Evolutionary conservation across 2,888 invertebrate genomes (phyloP), one percentile per base, ranked within the genome.

Genomic region (Galerucella calmariensis): DNA sequence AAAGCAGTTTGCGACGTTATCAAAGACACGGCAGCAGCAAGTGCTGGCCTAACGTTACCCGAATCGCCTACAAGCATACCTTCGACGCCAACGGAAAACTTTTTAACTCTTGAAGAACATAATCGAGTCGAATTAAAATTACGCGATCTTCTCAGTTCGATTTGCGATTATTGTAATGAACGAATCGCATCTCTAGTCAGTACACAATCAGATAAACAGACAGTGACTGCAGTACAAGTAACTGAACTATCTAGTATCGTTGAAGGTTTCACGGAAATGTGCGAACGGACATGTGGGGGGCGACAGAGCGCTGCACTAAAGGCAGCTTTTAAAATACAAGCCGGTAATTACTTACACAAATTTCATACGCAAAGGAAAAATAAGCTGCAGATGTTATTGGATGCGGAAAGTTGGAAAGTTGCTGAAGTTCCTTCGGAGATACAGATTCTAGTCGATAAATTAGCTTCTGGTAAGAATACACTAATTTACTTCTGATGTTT

Each of bases 151-250:
- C 89, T 97, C 66, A 90, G 91, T 58, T 92, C 94, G n/a, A 91
- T 97, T 61, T 96, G 96, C 86, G 95, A 97, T 88, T 95, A 95
- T 85, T 96, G 97, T 81, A 96, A 97, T 87, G 97, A 98, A 85
- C 90, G 97, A 79, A 93, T 97, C 88, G 96, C 96, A 73, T 95
- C 96, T 87, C 90, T 98, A 72, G 92, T 98, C 74, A 93, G 94
- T 65, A 94, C 94, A 6, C 93, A 92, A 87, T 92, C 92, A 79
- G 90, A 92, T 77, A 93, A 93, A 81, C 92, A 92, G 79, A 90
- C 93, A 20, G 92, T 96, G 76, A 93, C 93, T 4, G 92, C 95
- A 58, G 88, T 89, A 73, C 94, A 97, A 87, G 92, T 97, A 83
- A 92, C 94, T 68, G 91, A 92, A 82, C 87, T 98, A 73, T 92